A percentile compares a stretch with the other conserved stretches of the same genome.
Evolutionary conservation across 2,797 vertebrate genomes (phyloP).

Genomic region (Hypotaenidia okinawae): DNA sequence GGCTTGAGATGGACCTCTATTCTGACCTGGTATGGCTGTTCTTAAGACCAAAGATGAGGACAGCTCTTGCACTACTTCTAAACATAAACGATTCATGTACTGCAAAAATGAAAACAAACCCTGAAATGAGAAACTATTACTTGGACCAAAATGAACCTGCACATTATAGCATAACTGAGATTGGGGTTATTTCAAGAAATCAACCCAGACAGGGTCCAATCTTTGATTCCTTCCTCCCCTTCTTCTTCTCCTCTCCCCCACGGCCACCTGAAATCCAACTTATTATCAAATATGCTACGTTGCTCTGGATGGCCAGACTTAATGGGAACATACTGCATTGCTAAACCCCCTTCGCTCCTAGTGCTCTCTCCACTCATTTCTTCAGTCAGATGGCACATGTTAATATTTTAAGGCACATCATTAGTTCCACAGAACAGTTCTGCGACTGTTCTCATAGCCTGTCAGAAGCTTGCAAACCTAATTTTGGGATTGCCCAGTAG

Average conservation of each 20-base stretch:
- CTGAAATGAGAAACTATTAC: conserved; percentile 22
- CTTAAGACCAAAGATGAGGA: conserved; percentile 16
- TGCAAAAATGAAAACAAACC: background rate
- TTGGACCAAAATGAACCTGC: conserved; percentile 6
- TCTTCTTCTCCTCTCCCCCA: background rate
- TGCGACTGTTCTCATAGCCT: background rate
- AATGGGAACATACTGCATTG: background rate
- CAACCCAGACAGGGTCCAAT: background rate
- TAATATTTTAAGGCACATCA: background rate
- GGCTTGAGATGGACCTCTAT: background rate
- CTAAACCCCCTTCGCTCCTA: background rate
- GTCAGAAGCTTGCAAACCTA: background rate
- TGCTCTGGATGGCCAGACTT: background rate
- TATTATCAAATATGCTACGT: background rate
- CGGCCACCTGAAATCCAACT: background rate
- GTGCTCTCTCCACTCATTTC: background rate
- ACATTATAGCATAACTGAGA: background rate
- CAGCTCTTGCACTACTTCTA: background rate
- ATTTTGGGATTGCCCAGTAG: background rate
- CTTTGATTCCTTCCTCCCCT: background rate
- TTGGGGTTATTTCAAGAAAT: background rate
- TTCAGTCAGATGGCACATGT: background rate
- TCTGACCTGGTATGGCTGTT: conserved; percentile 17
- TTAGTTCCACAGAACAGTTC: background rate
- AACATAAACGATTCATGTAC: conserved; percentile 6